A percentile compares a stretch with the other conserved stretches of the same genome.
phyloP scores from a whole-genome alignment of 2,797 vertebrate species.

The Hippoglossus hippoglossus region DNA sequence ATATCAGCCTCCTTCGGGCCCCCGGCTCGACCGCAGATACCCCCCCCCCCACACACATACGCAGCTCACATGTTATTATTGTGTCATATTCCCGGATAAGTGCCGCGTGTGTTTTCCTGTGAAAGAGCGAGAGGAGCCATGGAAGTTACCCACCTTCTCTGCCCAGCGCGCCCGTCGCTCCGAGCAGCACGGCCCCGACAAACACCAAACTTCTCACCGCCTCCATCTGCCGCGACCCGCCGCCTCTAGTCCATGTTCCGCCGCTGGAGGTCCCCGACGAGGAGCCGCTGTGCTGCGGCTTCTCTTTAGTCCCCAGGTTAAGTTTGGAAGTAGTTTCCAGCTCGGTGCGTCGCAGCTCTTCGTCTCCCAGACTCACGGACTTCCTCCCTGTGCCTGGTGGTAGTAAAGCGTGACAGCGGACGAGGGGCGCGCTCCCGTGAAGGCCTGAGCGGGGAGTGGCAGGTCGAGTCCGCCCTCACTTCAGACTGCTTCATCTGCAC shows the following conservation, averaged over 20 bases:
- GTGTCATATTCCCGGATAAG: too few species aligned
- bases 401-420: conserved; percentile 67
- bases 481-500: conserved; percentile 6
- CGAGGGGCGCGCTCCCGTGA: conserved; percentile 76
- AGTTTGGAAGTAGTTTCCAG: too few species aligned
- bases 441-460: conserved; percentile 80
- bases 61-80: neutral
- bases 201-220: conserved; percentile 83
- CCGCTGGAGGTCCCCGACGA: neutral
- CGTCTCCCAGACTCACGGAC: conserved; percentile 56
- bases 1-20: conserved; percentile 29
- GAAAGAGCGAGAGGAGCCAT: neutral
- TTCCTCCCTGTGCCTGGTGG: conserved; percentile 78
- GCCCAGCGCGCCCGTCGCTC: conserved; percentile 70
- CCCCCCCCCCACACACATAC: neutral
- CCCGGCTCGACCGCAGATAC: neutral
- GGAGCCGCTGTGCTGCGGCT: rapidly evolving
- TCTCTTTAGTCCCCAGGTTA: neutral
- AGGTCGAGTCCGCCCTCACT: conserved; percentile 63
- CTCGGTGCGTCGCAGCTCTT: too few species aligned
- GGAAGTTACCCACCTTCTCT: conserved; percentile 86
- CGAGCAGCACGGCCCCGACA: conserved; percentile 80
- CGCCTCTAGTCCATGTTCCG: conserved; percentile 77
- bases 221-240: conserved; percentile 79
- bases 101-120: neutral